These are phyloP conservation scores for Heliocidaris erythrogramma DNA, from an alignment of 35 echinoderm and acorn worm species.

Conservation along the genomic window DNA sequence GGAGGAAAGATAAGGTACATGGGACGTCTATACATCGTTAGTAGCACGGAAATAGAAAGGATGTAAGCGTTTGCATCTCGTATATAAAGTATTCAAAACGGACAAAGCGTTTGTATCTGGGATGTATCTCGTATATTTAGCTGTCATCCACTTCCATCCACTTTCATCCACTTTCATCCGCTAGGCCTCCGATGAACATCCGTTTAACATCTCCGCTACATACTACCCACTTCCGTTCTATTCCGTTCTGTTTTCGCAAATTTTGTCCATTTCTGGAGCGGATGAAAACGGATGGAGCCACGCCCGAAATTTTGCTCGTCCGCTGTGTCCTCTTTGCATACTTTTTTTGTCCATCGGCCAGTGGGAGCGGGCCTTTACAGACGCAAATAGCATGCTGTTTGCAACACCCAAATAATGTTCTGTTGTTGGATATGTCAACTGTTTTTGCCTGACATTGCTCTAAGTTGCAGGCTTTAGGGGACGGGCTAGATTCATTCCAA, in stretches of 20 bases:
- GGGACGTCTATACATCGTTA: slow-evolving; percentile 4
- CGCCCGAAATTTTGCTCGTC: not conserved
- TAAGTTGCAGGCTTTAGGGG: too few species aligned
- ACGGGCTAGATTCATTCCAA: too few species aligned
- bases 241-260: not conserved
- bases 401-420: too few species aligned
- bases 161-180: not conserved
- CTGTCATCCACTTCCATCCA: slow-evolving; percentile 28
- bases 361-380: too few species aligned
- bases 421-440: too few species aligned
- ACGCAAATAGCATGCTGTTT: too few species aligned
- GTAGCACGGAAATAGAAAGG: not conserved
- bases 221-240: too few species aligned
- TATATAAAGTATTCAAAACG: slow-evolving; percentile 18
- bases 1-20: not conserved
- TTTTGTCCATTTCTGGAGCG: not conserved
- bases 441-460: too few species aligned
- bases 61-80: slow-evolving; percentile 1
- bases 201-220: too few species aligned
- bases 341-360: too few species aligned
- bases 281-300: not conserved
- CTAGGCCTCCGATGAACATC: too few species aligned
- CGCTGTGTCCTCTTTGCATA: slow-evolving; percentile 4
- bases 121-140: slow-evolving; percentile 27
- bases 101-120: slow-evolving; percentile 30